Percentiles rank a stretch among this genome's conserved stretches.
These are phyloP conservation scores for Lagopus muta DNA, from an alignment of 2,113 vertebrate genomes.

Conservation along the genomic window DNA sequence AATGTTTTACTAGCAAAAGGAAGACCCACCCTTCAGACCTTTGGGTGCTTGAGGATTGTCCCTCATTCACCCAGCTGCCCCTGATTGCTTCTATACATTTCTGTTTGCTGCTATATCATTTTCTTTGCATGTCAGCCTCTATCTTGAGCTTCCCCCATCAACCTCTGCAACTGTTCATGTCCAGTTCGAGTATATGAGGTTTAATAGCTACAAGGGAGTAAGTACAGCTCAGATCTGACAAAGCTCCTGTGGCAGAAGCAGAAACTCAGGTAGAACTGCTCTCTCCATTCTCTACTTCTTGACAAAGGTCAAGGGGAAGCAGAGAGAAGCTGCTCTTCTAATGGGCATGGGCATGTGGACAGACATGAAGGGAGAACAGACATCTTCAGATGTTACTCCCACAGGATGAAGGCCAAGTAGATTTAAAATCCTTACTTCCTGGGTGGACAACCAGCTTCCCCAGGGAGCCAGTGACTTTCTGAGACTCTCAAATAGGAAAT, in stretches of 20 bases:
- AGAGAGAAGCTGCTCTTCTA: background rate
- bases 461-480: background rate
- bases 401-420: rapidly evolving
- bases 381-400: background rate
- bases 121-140: background rate
- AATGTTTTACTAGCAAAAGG: background rate
- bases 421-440: background rate
- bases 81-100: background rate
- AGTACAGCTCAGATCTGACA: background rate
- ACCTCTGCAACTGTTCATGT: background rate
- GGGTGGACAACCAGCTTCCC: background rate
- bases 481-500: background rate
- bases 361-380: background rate
- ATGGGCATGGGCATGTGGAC: background rate
- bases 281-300: background rate
- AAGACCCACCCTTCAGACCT: background rate
- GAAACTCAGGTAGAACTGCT: background rate
- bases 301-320: background rate
- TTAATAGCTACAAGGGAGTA: background rate
- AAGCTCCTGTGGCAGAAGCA: background rate
- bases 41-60: background rate
- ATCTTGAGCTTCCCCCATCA: background rate
- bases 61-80: background rate
- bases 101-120: background rate
- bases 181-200: background rate